These are phyloP conservation scores for Chiloscyllium punctatum DNA, from an alignment of 2,797 vertebrate species.

Conservation along the genomic window DNA sequence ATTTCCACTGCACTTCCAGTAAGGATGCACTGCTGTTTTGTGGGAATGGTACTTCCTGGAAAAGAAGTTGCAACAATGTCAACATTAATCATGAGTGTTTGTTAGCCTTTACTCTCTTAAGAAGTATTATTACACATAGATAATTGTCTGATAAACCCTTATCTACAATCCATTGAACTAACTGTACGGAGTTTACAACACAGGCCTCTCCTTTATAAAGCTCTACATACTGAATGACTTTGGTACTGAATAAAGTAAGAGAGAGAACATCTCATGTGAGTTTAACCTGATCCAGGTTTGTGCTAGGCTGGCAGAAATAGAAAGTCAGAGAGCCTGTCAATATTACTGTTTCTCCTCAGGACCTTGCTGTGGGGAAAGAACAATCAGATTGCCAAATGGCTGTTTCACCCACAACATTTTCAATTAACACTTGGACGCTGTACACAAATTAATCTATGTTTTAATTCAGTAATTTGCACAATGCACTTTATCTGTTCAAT, in stretches of 20 bases:
- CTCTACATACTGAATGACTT: background rate
- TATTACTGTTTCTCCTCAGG: constrained; percentile 34
- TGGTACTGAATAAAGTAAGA: background rate
- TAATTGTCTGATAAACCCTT: background rate
- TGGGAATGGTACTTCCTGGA: background rate
- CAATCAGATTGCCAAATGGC: background rate
- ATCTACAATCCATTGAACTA: background rate
- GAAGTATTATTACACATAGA: background rate
- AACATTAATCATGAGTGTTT: background rate
- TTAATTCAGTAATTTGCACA: constrained; percentile 30
- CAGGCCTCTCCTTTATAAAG: background rate
- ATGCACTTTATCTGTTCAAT: constrained; percentile 34
- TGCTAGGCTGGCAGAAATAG: constrained; percentile 24
- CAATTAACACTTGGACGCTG: constrained; percentile 16
- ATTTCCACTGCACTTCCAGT: background rate
- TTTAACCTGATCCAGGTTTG: background rate
- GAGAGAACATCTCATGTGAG: background rate
- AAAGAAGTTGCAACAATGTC: background rate
- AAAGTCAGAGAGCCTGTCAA: constrained; percentile 27
- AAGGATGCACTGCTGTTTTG: background rate
- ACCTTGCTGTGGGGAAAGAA: constrained; percentile 35
- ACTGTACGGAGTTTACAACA: background rate
- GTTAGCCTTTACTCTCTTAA: too few relatives aligned
- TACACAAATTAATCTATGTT: constrained; percentile 35
- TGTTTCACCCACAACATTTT: constrained; percentile 24